These are phyloP conservation scores for Zhuqinia jingwanae DNA, from an alignment of 2,888 invertebrate species.

Conservation along the genomic window DNA sequence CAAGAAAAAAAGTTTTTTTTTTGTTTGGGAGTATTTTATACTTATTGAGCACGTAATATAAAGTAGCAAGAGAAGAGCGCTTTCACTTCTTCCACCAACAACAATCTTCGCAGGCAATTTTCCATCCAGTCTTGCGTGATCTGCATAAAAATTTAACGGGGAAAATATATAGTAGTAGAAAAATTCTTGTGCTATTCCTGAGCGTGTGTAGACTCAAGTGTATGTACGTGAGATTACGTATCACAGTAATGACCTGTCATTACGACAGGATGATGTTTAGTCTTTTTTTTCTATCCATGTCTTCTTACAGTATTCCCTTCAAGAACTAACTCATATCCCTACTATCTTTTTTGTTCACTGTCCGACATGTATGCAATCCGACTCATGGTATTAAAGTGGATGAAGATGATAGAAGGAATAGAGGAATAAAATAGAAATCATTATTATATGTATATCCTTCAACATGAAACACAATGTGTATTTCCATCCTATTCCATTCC, in stretches of 20 bases:
- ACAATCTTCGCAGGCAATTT: constrained; percentile 14
- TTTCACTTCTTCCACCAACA: constrained; percentile 9
- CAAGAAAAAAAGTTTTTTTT: neutral
- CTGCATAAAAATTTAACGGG: constrained; percentile 17
- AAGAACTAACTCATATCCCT: neutral
- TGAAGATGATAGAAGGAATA: neutral
- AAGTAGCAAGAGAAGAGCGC: too few relatives aligned
- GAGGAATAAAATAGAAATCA: constrained; percentile 34
- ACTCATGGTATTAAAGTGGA: neutral
- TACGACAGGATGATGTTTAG: constrained; percentile 39
- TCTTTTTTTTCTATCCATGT: constrained; percentile 12
- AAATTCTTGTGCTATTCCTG: neutral
- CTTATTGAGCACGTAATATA: constrained; percentile 1
- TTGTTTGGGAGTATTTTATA: too few relatives aligned
- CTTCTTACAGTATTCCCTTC: too few relatives aligned
- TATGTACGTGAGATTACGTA: neutral
- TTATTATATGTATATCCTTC: neutral
- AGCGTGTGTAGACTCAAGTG: neutral
- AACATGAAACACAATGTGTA: neutral
- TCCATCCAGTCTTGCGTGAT: constrained; percentile 37
- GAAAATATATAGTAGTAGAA: neutral
- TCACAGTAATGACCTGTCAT: constrained; percentile 35
- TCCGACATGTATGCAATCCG: neutral
- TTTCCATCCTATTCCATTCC: neutral
- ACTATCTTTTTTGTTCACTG: neutral